Evolutionary conservation across 2,797 vertebrate species (phyloP), one percentile per base, ranked within the genome.

Genomic region (Eremophila alpestris): DNA sequence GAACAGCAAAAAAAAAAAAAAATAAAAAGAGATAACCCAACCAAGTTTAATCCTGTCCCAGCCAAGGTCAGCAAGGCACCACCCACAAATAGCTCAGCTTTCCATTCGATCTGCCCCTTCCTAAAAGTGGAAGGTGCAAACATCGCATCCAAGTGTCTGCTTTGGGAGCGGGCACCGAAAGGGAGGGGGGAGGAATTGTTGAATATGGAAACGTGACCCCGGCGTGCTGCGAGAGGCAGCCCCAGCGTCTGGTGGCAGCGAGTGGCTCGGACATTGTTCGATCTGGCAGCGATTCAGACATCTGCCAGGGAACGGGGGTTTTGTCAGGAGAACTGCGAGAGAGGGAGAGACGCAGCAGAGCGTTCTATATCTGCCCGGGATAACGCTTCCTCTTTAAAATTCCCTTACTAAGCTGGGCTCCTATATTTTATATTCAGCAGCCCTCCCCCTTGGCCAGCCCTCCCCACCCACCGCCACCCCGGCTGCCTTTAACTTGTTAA

Each of bases 401-500:
- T 93, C 93, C 92, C 95, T 96, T 95, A 63, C 95, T 64, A 36
- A 96, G 95, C 94, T 81, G 63, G 21, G 84, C 74, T 96, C 62
- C 83, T 68, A 40, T 73, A 90, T 95, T 95, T 91, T 69, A 96
- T 94, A 96, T 94, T 95, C 83, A 54, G 86, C 94, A 95, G 23
- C 73, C 63, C 29, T 41, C 40, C 40, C 40, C 40, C 40, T 16
- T 13, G 45, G 20, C 58, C 58, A 9, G 17, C 78, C 54, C 92
- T 62, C 92, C 73, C 69, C 89, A 94, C 88, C 95, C 95, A 89
- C 90, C 92, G 64, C 87, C 83, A 87, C 81, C 80, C 93, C 70
- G 90, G 67, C 86, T 89, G 82, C 70, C 88, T 93, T 97, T 93
- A 93, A 96, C 97, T 96, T 94, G 98, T 98, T 96, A 98, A 97